phyloP scores from a whole-genome alignment of 2,113 vertebrate species.

The Cichladusa arquata region DNA sequence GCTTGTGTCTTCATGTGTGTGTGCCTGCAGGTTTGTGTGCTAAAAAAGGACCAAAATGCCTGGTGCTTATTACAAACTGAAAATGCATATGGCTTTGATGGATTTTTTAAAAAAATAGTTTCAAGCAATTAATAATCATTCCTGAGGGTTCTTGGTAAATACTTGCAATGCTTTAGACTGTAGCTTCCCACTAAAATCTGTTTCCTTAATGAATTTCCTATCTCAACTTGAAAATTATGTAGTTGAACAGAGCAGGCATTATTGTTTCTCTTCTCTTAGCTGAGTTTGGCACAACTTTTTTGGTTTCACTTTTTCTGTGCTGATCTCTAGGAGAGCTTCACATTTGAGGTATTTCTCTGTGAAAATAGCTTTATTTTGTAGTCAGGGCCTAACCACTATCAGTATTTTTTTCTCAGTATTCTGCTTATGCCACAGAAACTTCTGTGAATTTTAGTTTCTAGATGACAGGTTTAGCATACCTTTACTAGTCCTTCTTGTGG shows the following conservation, averaged over 20 bases:
- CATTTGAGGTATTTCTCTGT: neutral
- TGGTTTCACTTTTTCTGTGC: neutral
- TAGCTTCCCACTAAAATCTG: neutral
- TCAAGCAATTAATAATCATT: neutral
- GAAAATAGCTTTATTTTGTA: neutral
- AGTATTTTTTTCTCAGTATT: neutral
- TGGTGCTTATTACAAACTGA: neutral
- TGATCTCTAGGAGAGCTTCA: neutral
- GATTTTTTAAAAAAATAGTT: neutral
- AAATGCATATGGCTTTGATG: neutral
- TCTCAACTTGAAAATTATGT: neutral
- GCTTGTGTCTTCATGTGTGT: neutral
- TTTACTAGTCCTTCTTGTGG: neutral
- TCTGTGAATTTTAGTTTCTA: neutral
- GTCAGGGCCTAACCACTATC: neutral
- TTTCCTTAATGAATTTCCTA: neutral
- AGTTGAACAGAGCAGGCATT: neutral
- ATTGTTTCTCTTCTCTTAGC: neutral
- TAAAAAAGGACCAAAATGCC: neutral
- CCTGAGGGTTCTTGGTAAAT: neutral
- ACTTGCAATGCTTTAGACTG: neutral
- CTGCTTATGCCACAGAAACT: neutral
- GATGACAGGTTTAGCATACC: neutral
- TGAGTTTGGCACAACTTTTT: neutral
- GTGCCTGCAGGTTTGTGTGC: neutral